These are phyloP conservation scores for Micromys minutus DNA, from an alignment of 2,113 vertebrate genomes.

Conservation along the genomic window DNA sequence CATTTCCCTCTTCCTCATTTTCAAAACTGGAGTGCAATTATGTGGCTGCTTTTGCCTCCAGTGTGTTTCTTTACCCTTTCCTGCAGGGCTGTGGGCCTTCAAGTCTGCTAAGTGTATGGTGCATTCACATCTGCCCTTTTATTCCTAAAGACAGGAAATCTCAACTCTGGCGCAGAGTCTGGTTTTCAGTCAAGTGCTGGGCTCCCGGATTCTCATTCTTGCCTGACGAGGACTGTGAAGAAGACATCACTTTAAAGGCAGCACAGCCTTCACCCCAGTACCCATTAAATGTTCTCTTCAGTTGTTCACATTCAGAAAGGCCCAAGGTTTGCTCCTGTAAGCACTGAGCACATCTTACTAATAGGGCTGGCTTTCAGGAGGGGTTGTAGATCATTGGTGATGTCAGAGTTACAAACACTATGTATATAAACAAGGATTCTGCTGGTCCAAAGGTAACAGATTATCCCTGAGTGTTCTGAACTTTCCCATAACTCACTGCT, in stretches of 20 bases:
- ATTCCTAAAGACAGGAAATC: not conserved
- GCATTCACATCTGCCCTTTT: not conserved
- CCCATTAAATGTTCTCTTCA: not conserved
- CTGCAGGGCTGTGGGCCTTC: not conserved
- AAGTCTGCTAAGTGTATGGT: not conserved
- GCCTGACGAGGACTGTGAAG: not conserved
- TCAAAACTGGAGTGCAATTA: not conserved
- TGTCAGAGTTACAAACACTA: not conserved
- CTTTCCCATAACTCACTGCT: not conserved
- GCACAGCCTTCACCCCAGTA: not conserved
- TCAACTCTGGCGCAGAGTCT: not conserved
- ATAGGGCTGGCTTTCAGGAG: constrained; percentile 14
- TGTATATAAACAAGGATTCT: not conserved
- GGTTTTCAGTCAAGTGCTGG: not conserved
- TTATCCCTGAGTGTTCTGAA: not conserved
- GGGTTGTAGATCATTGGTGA: not conserved
- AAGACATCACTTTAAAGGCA: not conserved
- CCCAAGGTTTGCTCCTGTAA: not conserved
- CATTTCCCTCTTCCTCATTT: not conserved
- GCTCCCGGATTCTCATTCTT: not conserved
- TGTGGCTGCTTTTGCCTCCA: not conserved
- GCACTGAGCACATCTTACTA: constrained; percentile 12
- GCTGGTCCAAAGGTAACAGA: not conserved
- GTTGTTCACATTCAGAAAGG: not conserved
- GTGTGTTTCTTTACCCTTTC: not conserved